Percentiles rank a stretch among this genome's conserved stretches.
phyloP scores from a whole-genome alignment of 1,140 invertebrate genomes.

The Semibalanus balanoides region DNA sequence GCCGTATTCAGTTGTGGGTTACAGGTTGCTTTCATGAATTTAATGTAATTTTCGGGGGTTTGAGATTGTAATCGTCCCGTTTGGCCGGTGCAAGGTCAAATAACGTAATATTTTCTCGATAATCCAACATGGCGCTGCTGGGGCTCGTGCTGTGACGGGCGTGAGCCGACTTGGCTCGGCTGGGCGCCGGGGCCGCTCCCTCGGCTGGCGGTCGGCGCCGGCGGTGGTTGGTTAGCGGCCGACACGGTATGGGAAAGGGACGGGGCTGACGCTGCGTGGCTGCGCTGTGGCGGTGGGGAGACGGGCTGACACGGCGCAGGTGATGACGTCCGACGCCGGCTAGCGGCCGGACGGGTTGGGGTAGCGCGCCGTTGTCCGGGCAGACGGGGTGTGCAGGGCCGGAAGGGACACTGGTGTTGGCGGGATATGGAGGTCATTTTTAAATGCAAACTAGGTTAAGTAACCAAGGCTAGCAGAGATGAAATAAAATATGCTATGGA shows the following conservation, averaged over 20 bases:
- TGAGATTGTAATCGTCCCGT: no score
- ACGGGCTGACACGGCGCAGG: background rate
- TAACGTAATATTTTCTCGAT: background rate
- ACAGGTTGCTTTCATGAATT: no score
- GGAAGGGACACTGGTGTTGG: no score
- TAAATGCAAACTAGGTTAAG: no score
- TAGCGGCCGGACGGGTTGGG: background rate
- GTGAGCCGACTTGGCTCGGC: background rate
- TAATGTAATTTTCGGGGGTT: no score
- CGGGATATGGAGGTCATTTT: no score
- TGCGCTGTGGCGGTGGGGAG: no score
- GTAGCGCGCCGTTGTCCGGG: no score
- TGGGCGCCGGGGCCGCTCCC: background rate
- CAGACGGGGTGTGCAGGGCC: no score
- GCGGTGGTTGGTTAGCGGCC: background rate
- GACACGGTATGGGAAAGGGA: background rate
- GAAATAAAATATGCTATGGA: no score
- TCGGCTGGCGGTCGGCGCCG: background rate
- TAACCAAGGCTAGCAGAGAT: no score
- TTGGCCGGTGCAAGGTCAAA: background rate
- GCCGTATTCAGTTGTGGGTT: no score
- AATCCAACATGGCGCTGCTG: background rate
- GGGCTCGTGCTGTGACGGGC: background rate
- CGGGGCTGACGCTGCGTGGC: background rate
- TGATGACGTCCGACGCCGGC: background rate